Percentiles rank a stretch among this genome's conserved stretches.
phyloP scores from a whole-genome alignment of 1,140 invertebrate species.

The Tyrophagus putrescentiae region DNA sequence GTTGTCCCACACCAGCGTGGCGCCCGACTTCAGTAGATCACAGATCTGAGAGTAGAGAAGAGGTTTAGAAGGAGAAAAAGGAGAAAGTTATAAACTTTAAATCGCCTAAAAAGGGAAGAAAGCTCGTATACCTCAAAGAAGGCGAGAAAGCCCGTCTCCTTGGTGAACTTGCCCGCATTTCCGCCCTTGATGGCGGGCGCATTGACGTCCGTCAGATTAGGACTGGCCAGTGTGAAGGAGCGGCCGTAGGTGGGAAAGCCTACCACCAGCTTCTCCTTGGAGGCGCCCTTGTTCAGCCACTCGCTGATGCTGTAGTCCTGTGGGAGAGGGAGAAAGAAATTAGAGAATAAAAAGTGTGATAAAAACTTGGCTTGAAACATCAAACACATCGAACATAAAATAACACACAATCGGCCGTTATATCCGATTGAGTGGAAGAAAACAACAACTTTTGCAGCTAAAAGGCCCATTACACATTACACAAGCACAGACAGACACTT shows the following conservation, averaged over 20 bases:
- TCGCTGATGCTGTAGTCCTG: slow-evolving; percentile 75
- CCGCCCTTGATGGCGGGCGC: slow-evolving; percentile 66
- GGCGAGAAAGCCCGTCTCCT: slow-evolving; percentile 74
- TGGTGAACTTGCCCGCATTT: slow-evolving; percentile 60
- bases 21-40: slow-evolving; percentile 59
- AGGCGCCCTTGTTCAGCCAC: slow-evolving; percentile 84
- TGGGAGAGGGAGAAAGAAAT: too few species aligned
- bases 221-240: slow-evolving; percentile 79
- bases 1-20: slow-evolving; percentile 86
- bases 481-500: too few species aligned
- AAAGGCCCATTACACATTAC: too few species aligned
- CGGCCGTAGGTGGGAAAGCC: slow-evolving; percentile 90
- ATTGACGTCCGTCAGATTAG: slow-evolving; percentile 75
- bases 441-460: too few species aligned
- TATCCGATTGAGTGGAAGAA: too few species aligned
- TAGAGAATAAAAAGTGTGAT: not conserved
- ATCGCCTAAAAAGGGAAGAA: slow-evolving; percentile 10
- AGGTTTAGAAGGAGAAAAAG: slow-evolving; percentile 17
- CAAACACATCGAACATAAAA: too few species aligned
- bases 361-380: too few species aligned
- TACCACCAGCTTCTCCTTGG: slow-evolving; percentile 85
- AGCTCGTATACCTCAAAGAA: slow-evolving; percentile 67
- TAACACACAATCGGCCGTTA: too few species aligned
- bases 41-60: slow-evolving; percentile 54
- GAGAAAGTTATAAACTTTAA: not conserved